These are phyloP conservation scores for Drosophila ohnishii DNA, from an alignment of 1,140 invertebrate genomes.

Conservation along the genomic window DNA sequence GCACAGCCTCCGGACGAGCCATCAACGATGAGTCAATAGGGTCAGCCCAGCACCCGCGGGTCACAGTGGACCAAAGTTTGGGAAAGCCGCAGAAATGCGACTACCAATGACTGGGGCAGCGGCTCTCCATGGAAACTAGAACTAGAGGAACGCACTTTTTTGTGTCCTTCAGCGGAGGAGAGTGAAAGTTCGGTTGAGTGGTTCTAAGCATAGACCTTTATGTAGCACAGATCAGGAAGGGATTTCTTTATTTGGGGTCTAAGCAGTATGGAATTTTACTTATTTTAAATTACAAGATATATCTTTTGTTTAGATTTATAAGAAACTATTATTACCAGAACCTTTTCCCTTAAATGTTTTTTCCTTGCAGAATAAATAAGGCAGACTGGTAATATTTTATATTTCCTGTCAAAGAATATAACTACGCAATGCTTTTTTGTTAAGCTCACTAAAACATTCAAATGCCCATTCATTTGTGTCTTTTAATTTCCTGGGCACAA, in stretches of 20 bases:
- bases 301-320: not conserved
- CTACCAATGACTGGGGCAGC: slow-evolving; percentile 1
- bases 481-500: slow-evolving; percentile 21
- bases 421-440: not conserved
- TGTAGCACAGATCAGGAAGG: not conserved
- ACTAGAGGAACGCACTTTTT: slow-evolving; percentile 22
- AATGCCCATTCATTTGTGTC: slow-evolving; percentile 1
- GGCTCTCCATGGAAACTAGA: not conserved
- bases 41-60: slow-evolving; percentile 51
- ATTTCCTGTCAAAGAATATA: not conserved
- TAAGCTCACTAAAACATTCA: not conserved
- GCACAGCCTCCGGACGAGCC: slow-evolving; percentile 51
- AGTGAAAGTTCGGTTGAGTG: slow-evolving; percentile 25
- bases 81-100: slow-evolving; percentile 1
- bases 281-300: not conserved
- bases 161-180: not conserved
- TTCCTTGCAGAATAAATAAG: too few relatives aligned
- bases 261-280: not conserved
- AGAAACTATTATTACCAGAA: not conserved
- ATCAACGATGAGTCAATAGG: slow-evolving; percentile 80
- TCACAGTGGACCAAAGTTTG: slow-evolving; percentile 61
- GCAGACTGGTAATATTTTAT: not conserved
- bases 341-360: not conserved
- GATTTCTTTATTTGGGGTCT: not conserved
- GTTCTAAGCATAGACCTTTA: not conserved